Conservation (phyloP, 2,888 invertebrate species). For the Chouioia cunea region DNA sequence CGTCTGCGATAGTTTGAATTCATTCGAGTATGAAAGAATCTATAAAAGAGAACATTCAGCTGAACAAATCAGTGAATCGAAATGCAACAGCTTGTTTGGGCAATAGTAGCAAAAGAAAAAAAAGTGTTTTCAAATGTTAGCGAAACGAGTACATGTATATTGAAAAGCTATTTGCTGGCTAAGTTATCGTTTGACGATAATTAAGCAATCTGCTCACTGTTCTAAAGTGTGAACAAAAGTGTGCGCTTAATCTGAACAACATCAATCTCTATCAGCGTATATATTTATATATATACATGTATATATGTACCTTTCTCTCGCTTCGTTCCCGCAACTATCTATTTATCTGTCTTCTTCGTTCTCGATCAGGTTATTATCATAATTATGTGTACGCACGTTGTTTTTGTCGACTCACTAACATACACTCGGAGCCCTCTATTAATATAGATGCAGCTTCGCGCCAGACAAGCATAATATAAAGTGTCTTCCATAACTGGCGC, state of each 20-base stretch:
- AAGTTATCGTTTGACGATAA: background rate
- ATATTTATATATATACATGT: no score
- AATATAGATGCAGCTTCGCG: conserved; percentile 36
- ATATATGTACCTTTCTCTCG: conserved; percentile 5
- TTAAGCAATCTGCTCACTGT: conserved; percentile 3
- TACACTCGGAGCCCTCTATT: conserved; percentile 15
- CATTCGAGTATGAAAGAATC: no score
- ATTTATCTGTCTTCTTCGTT: conserved; percentile 23
- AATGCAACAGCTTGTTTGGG: no score
- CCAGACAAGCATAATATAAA: conserved; percentile 20
- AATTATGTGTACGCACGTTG: conserved; percentile 28
- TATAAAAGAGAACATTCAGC: no score
- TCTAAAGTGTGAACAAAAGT: conserved; percentile 31
- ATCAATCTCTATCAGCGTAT: conserved; percentile 30
- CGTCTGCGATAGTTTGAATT: no score
- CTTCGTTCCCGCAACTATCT: background rate
- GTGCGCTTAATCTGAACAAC: conserved; percentile 4
- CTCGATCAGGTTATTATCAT: conserved; percentile 29
- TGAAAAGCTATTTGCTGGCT: background rate
- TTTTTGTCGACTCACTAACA: background rate
- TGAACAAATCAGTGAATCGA: no score
- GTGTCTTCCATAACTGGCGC: conserved; percentile 28
- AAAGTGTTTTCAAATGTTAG: no score
- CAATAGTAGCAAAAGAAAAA: no score
- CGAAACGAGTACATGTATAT: no score